Percentiles rank a stretch among this genome's conserved stretches.
phyloP scores from a whole-genome alignment of 2,888 invertebrate genomes.

The Timandra comae region DNA sequence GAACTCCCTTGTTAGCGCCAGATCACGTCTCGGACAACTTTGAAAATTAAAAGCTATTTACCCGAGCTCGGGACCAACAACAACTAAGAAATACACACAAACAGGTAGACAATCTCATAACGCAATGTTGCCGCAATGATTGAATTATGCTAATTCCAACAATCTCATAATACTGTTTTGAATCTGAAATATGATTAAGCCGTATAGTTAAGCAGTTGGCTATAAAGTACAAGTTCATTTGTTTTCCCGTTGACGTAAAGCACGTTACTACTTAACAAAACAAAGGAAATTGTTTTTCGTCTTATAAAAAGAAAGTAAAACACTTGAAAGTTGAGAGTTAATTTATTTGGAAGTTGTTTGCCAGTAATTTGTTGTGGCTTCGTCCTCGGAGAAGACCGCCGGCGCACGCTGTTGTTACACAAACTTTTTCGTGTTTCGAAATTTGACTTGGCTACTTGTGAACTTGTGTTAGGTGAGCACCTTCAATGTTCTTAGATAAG shows the following conservation, averaged over 20 bases:
- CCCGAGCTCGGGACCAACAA: constrained; percentile 16
- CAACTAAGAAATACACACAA: constrained; percentile 10
- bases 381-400: constrained; percentile 57
- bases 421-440: constrained; percentile 60
- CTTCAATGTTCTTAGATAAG: constrained; percentile 28
- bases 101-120: constrained; percentile 1
- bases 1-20: constrained; percentile 26
- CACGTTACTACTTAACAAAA: constrained; percentile 49
- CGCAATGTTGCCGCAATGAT: constrained; percentile 6
- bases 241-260: constrained; percentile 25
- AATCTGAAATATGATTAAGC: constrained; percentile 2
- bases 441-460: constrained; percentile 52
- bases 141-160: constrained; percentile 16
- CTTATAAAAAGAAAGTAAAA: constrained; percentile 65
- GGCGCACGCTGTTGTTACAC: constrained; percentile 50
- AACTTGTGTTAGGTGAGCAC: constrained; percentile 37
- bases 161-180: too few relatives aligned
- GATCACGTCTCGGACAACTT: constrained; percentile 34
- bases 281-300: constrained; percentile 68
- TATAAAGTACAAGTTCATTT: neutral
- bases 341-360: constrained; percentile 75
- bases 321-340: constrained; percentile 71
- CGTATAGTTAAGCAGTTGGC: neutral
- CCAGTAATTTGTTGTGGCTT: constrained; percentile 71
- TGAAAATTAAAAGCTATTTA: constrained; percentile 42